Evolutionary conservation across 2,113 vertebrate species (phyloP), one percentile per base, ranked within the genome.

Genomic region (Percina caprodes): DNA sequence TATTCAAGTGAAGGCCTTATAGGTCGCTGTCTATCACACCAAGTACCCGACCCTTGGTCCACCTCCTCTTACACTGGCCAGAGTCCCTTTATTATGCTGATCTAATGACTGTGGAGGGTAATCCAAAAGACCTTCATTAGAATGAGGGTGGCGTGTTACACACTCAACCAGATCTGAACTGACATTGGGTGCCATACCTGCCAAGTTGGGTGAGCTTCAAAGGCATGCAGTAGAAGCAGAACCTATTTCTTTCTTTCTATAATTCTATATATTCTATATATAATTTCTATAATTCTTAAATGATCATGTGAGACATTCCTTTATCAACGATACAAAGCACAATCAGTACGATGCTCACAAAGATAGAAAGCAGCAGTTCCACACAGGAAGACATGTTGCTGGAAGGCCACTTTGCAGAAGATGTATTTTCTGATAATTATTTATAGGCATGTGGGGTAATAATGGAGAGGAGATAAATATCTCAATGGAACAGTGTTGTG

Each of bases 51-150:
- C 82, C 69, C 68, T 61, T 45, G 4, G 69, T 54, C 80, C 85
- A 65, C 74, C 84, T 70, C 83, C 80, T 65, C 76, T 75, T 35
- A 79, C 80, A 61, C 79, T 8, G 69, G 77, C 78, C 87, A 55
- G 24, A 72, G 69, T 75, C 78, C 83, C 77, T 93, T 95, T 93
- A 86, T 94, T 89, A 94, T 94, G 94, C 89, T 92, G 94, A 94
- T 93, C 89, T 92, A 90, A 92, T 83, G 89, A 81, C 75, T 86
- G 80, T 80, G 83, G 79, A 89, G 91, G 89, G 86, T 86, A 88
- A 92, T 88, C 90, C 87, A 77, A 58, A 86, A 68, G 85, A 71
- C 80, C 88, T 84, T 81, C 82, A 54, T 88, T 90, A 79, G 83
- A 91, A 85, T 81, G 72, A 88, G 82, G 72, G 83, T 56, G 78